Evolutionary conservation across 2,113 vertebrate genomes (phyloP).

Genomic region (Lota lota): DNA sequence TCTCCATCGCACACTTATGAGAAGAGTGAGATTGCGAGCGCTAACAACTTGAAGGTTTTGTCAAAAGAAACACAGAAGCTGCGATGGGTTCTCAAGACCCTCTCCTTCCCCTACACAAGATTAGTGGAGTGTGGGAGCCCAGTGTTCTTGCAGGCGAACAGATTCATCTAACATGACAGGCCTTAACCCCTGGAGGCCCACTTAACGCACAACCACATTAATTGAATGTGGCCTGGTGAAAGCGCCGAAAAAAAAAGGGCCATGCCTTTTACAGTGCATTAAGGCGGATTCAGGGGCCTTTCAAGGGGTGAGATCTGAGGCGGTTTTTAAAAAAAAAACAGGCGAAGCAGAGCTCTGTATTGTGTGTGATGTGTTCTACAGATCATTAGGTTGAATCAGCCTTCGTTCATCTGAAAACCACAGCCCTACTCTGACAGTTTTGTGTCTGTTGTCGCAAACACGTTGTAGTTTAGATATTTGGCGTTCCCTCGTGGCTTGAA

Average conservation of each 20-base stretch:
- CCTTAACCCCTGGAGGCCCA: slow-evolving; percentile 66
- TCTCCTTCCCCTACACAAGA: slow-evolving; percentile 34
- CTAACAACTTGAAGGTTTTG: slow-evolving; percentile 40
- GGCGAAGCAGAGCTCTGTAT: slow-evolving; percentile 15
- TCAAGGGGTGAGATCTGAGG: slow-evolving; percentile 36
- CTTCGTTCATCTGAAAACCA: slow-evolving; percentile 42
- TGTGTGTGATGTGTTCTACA: slow-evolving; percentile 37
- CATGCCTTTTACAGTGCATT: slow-evolving; percentile 31
- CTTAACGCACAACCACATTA: slow-evolving; percentile 63
- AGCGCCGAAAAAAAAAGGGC: slow-evolving; percentile 34
- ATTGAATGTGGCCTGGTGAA: slow-evolving; percentile 58
- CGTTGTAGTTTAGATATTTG: too few relatives aligned
- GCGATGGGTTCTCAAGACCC: slow-evolving; percentile 39
- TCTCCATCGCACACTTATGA: slow-evolving; percentile 11
- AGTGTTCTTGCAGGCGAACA: slow-evolving; percentile 53
- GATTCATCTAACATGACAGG: slow-evolving; percentile 69
- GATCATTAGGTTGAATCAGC: slow-evolving; percentile 57
- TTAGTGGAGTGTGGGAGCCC: slow-evolving; percentile 45
- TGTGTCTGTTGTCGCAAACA: too few relatives aligned
- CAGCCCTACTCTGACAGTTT: slow-evolving; percentile 19
- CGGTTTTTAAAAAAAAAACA: slow-evolving; percentile 42
- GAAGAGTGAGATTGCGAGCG: slow-evolving; percentile 40
- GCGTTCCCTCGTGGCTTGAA: too few relatives aligned
- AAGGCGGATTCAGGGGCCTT: slow-evolving; percentile 37
- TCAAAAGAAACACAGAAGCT: slow-evolving; percentile 42